Percentiles rank a stretch among this genome's conserved stretches.
Conservation (phyloP, 1,140 invertebrate genomes). For the Pseudomyrmex sp. region DNA sequence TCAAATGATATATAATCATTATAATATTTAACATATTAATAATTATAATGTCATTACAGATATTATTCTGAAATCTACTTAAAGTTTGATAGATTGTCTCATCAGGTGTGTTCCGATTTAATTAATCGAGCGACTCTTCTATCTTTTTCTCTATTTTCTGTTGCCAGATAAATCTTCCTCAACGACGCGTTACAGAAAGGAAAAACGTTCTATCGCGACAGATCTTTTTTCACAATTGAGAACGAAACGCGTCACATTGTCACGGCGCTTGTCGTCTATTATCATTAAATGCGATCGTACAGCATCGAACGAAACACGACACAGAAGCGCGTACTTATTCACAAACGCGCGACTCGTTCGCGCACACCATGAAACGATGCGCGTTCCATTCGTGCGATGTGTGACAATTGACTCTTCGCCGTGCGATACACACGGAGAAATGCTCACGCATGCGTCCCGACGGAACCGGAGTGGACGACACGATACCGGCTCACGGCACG, state of each 20-base stretch:
- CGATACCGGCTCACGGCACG: conserved; percentile 42
- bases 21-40: no score
- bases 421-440: conserved; percentile 47
- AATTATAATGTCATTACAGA: no score
- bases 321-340: conserved; percentile 17
- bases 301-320: conserved; percentile 20
- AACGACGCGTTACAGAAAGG: conserved; percentile 36
- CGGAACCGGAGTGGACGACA: conserved; percentile 33
- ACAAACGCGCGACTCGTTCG: conserved; percentile 13
- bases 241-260: conserved; percentile 31
- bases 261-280: conserved; percentile 4
- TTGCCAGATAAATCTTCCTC: no score
- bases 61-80: no score
- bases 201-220: conserved; percentile 9
- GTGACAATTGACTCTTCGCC: conserved; percentile 42
- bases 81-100: no score
- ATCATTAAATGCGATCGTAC: not conserved
- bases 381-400: conserved; percentile 28
- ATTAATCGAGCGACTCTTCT: not conserved
- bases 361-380: conserved; percentile 15
- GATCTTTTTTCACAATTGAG: conserved; percentile 54
- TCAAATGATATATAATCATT: no score
- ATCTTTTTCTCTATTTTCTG: no score
- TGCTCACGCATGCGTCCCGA: conserved; percentile 56
- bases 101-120: not conserved